These are phyloP conservation scores for Heloderma charlesbogerti DNA, from an alignment of 2,113 vertebrate species.

Conservation along the genomic window DNA sequence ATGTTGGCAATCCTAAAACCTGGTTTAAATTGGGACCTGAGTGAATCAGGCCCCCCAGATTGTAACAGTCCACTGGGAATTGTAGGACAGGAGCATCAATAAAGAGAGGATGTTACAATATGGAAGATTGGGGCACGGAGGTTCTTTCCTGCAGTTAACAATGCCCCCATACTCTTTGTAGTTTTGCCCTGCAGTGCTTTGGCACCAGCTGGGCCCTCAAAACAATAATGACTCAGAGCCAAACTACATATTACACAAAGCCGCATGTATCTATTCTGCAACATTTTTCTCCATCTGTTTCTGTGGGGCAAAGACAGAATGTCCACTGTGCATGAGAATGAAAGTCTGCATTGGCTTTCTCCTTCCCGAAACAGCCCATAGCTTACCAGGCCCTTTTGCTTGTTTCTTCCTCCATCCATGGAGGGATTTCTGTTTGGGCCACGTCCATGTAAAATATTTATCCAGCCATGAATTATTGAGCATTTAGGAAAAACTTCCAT, in stretches of 20 bases:
- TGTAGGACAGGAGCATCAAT: no score
- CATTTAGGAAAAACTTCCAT: constrained; percentile 9
- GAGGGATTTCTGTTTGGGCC: constrained; percentile 3
- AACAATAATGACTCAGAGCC: neutral
- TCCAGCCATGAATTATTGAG: constrained; percentile 34
- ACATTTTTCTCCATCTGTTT: neutral
- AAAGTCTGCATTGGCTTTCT: neutral
- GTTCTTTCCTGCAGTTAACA: neutral
- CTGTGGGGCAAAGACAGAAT: neutral
- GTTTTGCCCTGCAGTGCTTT: neutral
- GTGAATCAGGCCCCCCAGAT: no score
- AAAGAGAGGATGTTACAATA: no score
- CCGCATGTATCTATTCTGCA: neutral
- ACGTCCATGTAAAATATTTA: constrained; percentile 27
- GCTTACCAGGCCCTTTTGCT: neutral
- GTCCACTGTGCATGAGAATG: neutral
- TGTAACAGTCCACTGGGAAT: no score
- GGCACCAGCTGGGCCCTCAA: neutral
- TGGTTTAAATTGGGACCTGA: no score
- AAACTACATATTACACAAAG: neutral
- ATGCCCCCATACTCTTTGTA: neutral
- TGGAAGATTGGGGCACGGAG: no score
- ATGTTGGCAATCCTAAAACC: no score
- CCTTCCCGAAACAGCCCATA: neutral
- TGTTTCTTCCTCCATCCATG: neutral